Evolutionary conservation across 1,140 invertebrate genomes (phyloP).

Genomic region (Stegodyphus mimosarum): DNA sequence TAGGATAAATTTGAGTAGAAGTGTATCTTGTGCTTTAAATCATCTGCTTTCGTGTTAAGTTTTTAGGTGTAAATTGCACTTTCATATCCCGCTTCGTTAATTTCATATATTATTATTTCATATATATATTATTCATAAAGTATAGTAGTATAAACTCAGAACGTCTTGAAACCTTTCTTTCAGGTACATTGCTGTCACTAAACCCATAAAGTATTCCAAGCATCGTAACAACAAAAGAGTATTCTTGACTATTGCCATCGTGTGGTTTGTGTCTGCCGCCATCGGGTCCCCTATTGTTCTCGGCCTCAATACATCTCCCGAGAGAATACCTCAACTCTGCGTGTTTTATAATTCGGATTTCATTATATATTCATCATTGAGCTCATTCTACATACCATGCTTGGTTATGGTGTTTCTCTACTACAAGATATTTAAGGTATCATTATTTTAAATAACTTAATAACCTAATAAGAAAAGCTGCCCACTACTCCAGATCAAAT

Average conservation of each 20-base stretch:
- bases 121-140: too few species aligned
- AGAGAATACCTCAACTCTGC: slow-evolving; percentile 72
- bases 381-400: slow-evolving; percentile 99
- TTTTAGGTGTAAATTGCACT: too few species aligned
- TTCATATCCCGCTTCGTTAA: too few species aligned
- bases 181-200: slow-evolving; percentile 98
- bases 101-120: too few species aligned
- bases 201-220: slow-evolving; percentile 96
- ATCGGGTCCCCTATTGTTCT: slow-evolving; percentile 98
- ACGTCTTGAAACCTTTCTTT: slow-evolving; percentile 61
- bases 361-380: slow-evolving; percentile 96
- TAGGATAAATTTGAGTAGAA: too few species aligned
- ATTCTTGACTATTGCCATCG: slow-evolving; percentile 93
- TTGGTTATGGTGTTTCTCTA: slow-evolving; percentile 99
- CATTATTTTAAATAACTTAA: too few species aligned
- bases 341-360: slow-evolving; percentile 98
- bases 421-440: slow-evolving; percentile 94
- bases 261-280: slow-evolving; percentile 94
- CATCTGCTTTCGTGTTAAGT: too few species aligned
- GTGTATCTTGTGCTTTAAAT: too few species aligned
- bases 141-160: too few species aligned
- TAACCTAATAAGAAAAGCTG: too few species aligned
- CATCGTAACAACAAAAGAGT: slow-evolving; percentile 97
- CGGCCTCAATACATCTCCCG: slow-evolving; percentile 86
- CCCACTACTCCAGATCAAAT: not conserved